phyloP scores from a whole-genome alignment of 2,888 invertebrate genomes.

The Sphaerophoria rueppellii region DNA sequence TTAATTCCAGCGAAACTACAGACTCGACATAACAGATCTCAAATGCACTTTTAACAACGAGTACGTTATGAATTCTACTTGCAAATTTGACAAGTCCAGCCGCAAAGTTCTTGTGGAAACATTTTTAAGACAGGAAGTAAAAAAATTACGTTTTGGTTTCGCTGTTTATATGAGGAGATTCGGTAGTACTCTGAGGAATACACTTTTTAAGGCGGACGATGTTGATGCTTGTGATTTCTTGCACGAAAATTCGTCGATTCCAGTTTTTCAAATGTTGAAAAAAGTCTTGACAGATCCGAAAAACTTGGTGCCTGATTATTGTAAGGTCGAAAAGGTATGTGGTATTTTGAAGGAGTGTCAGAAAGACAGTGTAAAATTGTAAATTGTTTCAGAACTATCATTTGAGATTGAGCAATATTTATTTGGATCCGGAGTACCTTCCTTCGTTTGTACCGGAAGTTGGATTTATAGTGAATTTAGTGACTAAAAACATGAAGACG shows the following conservation, averaged over 20 bases:
- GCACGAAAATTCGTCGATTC: not conserved
- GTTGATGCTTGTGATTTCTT: not conserved
- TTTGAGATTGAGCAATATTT: not conserved
- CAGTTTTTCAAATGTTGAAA: not conserved
- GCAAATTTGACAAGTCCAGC: not conserved
- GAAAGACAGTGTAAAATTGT: not conserved
- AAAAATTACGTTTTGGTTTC: not conserved
- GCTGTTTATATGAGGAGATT: not conserved
- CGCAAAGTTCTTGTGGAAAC: not conserved
- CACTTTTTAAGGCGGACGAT: not conserved
- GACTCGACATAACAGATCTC: no score
- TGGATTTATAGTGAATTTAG: not conserved
- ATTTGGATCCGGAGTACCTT: conserved; percentile 3
- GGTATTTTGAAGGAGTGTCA: not conserved
- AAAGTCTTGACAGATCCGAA: not conserved
- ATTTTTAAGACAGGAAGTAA: not conserved
- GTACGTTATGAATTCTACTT: not conserved
- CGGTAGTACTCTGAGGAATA: not conserved
- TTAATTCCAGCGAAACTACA: no score
- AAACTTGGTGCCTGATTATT: not conserved
- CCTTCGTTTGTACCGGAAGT: not conserved
- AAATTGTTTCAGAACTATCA: not conserved
- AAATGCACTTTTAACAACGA: no score
- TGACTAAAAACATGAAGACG: not conserved
- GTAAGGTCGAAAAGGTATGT: not conserved